Conservation (phyloP, 2,888 invertebrate species). For the Drosophila nr. perissopoda region DNA sequence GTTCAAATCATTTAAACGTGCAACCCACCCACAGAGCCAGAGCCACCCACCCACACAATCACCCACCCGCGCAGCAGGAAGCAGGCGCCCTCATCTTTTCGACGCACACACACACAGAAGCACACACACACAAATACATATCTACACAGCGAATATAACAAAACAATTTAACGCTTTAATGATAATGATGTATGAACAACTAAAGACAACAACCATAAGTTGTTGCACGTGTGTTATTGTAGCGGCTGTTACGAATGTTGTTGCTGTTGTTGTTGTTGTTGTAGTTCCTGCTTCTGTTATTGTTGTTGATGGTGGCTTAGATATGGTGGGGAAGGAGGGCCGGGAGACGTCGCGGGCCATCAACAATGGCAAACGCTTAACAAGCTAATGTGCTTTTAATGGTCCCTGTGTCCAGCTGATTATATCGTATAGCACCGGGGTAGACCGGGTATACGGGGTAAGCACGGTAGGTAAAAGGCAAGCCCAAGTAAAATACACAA, state of each 20-base stretch:
- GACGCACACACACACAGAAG: constrained; percentile 2
- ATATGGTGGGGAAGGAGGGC: background rate
- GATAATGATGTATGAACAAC: constrained; percentile 79
- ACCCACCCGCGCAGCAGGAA: constrained; percentile 17
- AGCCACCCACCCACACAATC: background rate
- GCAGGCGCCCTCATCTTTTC: constrained; percentile 20
- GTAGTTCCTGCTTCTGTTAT: constrained; percentile 26
- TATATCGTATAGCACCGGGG: constrained; percentile 52
- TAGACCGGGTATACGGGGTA: background rate
- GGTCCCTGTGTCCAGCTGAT: constrained; percentile 73
- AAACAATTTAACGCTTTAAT: constrained; percentile 80
- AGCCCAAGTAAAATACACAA: constrained; percentile 72
- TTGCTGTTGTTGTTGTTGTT: background rate
- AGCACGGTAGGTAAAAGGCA: constrained; percentile 4
- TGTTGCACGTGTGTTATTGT: constrained; percentile 61
- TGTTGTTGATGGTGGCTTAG: constrained; percentile 31
- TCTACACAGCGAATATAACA: constrained; percentile 53
- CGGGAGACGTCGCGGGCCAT: constrained; percentile 27
- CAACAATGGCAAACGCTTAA: constrained; percentile 65
- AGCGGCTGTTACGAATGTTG: constrained; percentile 8
- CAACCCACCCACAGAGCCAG: constrained; percentile 3
- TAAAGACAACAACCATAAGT: constrained; percentile 72
- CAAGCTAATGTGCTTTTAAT: constrained; percentile 79
- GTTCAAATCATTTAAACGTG: constrained; percentile 53
- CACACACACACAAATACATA: background rate